These are phyloP conservation scores for Calliopsis andreniformis DNA, from an alignment of 1,140 invertebrate genomes.

Conservation along the genomic window DNA sequence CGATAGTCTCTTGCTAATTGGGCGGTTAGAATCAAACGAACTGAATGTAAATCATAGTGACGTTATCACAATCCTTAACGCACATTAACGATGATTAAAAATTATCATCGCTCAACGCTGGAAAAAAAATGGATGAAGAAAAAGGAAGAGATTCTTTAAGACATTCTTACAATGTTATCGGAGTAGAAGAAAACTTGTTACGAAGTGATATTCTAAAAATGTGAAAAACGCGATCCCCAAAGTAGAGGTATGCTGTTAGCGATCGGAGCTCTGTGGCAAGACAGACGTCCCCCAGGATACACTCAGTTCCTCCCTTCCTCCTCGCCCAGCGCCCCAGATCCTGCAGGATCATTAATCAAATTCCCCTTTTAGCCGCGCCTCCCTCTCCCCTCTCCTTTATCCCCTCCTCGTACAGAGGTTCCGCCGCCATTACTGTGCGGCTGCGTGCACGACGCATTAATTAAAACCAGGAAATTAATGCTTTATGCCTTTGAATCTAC, in stretches of 20 bases:
- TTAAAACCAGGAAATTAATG: conserved; percentile 82
- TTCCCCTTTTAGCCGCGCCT: conserved; percentile 73
- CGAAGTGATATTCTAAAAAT: conserved; percentile 32
- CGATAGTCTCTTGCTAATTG: no score
- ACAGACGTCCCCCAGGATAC: conserved; percentile 75
- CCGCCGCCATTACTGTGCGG: conserved; percentile 76
- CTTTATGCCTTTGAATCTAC: conserved; percentile 72
- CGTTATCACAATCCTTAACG: no score
- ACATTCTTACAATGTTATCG: no score
- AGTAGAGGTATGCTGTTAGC: conserved; percentile 49
- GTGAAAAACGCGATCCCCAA: conserved; percentile 51
- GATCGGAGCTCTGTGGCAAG: conserved; percentile 60
- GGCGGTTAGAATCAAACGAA: no score
- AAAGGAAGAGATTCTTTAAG: no score
- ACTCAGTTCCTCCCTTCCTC: conserved; percentile 64
- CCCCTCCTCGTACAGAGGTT: conserved; percentile 66
- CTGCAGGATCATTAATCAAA: conserved; percentile 80
- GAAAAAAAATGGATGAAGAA: no score
- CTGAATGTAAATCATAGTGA: no score
- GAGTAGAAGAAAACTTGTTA: neutral
- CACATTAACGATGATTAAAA: no score
- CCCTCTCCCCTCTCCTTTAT: conserved; percentile 68
- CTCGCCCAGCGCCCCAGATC: conserved; percentile 68
- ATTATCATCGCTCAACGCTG: no score
- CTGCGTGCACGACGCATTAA: conserved; percentile 77